phyloP scores from a whole-genome alignment of 2,888 invertebrate genomes.

The Anagyrus pseudococci region DNA sequence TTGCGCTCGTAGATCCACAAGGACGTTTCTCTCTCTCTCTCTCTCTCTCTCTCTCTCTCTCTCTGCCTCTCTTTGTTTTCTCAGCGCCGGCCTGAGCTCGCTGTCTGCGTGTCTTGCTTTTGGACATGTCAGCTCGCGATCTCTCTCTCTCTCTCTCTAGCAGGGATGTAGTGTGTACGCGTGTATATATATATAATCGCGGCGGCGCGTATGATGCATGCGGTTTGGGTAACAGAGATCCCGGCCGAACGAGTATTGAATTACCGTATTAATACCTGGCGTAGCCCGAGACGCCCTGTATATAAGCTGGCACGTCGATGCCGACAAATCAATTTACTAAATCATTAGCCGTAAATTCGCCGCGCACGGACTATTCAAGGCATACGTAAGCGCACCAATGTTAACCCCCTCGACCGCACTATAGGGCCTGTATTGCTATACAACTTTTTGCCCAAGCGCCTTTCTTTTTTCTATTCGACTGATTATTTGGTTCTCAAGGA shows the following conservation, averaged over 20 bases:
- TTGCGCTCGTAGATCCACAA: constrained; percentile 30
- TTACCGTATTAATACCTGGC: constrained; percentile 51
- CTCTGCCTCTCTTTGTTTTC: constrained; percentile 7
- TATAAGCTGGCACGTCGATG: constrained; percentile 36
- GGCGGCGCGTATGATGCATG: background rate
- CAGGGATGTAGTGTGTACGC: no score
- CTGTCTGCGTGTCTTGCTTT: constrained; percentile 21
- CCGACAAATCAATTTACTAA: constrained; percentile 43
- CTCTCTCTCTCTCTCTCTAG: no score
- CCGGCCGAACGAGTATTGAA: constrained; percentile 44
- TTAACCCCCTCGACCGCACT: no score
- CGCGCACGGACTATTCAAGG: background rate
- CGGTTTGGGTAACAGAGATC: background rate
- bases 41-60: constrained; percentile 18
- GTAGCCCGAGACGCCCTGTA: constrained; percentile 4
- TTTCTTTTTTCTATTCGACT: no score
- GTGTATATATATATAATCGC: no score
- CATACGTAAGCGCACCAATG: no score
- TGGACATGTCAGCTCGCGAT: constrained; percentile 6
- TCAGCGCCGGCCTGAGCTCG: background rate
- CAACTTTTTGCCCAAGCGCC: no score
- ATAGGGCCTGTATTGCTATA: no score
- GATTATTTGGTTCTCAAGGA: no score
- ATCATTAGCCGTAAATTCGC: constrained; percentile 30
- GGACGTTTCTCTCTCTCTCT: constrained; percentile 16